Evolutionary conservation across 2,888 invertebrate genomes (phyloP).

Genomic region (Melolontha melolontha): DNA sequence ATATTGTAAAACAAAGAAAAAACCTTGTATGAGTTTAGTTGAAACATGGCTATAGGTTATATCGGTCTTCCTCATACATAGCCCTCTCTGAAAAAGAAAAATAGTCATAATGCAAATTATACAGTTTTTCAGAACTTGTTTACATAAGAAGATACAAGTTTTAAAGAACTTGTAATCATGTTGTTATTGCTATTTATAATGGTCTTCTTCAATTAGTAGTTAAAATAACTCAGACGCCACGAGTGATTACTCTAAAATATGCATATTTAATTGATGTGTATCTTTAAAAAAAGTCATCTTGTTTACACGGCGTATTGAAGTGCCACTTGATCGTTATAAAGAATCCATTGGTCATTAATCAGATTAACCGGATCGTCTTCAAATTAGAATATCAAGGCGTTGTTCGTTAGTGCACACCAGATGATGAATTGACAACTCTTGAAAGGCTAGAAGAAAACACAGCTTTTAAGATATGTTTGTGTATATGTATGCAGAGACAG

Average conservation of each 20-base stretch:
- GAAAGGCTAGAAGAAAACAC: conserved; percentile 24
- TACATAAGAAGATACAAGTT: too few relatives aligned
- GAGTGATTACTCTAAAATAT: neutral
- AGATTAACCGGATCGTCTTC: conserved; percentile 36
- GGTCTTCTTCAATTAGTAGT: neutral
- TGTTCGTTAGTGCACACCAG: conserved; percentile 9
- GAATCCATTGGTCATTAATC: conserved; percentile 33
- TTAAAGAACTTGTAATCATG: too few relatives aligned
- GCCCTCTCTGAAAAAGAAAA: too few relatives aligned
- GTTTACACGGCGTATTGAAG: conserved; percentile 26
- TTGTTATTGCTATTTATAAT: too few relatives aligned
- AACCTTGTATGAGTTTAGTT: too few relatives aligned
- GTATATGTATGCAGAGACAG: neutral
- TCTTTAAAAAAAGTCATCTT: conserved; percentile 27
- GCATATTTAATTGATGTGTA: conserved; percentile 26
- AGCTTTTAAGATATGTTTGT: conserved; percentile 14
- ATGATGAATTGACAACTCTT: conserved; percentile 46
- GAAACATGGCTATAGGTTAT: too few relatives aligned
- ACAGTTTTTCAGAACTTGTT: neutral
- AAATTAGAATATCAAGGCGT: conserved; percentile 43
- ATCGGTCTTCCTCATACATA: too few relatives aligned
- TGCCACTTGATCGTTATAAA: conserved; percentile 37
- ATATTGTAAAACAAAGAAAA: too few relatives aligned
- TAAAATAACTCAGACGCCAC: neutral
- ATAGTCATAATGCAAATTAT: neutral